Conservation (phyloP, 2,113 vertebrate genomes). For the Halcyon malimbica region DNA sequence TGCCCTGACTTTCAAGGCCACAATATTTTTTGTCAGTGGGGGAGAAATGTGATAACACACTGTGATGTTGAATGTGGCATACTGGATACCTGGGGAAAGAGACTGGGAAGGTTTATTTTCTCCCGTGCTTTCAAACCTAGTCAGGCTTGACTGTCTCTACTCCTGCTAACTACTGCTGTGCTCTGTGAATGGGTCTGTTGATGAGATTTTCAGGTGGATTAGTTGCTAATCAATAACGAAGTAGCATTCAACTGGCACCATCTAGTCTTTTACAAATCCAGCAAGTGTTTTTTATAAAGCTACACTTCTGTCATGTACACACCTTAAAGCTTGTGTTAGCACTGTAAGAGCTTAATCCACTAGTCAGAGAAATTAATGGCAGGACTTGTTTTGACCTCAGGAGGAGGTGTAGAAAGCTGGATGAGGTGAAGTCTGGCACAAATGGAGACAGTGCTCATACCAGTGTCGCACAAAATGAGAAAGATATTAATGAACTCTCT, state of each 20-base stretch:
- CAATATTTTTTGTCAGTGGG: not conserved
- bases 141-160: not conserved
- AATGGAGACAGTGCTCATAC: not conserved
- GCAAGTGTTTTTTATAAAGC: not conserved
- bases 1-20: not conserved
- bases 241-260: not conserved
- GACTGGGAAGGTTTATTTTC: not conserved
- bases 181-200: not conserved
- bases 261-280: not conserved
- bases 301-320: fast-evolving
- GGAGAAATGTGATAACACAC: not conserved
- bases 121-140: not conserved
- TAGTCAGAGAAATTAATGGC: not conserved
- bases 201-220: not conserved
- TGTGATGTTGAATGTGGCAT: not conserved
- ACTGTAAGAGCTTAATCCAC: not conserved
- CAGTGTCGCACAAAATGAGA: not conserved
- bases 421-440: not conserved
- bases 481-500: not conserved
- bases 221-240: not conserved
- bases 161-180: not conserved
- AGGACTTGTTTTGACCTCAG: not conserved
- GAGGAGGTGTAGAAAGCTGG: not conserved
- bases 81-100: not conserved
- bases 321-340: not conserved